phyloP scores from a whole-genome alignment of 2,797 vertebrate genomes.

The Oreochromis mossambicus region DNA sequence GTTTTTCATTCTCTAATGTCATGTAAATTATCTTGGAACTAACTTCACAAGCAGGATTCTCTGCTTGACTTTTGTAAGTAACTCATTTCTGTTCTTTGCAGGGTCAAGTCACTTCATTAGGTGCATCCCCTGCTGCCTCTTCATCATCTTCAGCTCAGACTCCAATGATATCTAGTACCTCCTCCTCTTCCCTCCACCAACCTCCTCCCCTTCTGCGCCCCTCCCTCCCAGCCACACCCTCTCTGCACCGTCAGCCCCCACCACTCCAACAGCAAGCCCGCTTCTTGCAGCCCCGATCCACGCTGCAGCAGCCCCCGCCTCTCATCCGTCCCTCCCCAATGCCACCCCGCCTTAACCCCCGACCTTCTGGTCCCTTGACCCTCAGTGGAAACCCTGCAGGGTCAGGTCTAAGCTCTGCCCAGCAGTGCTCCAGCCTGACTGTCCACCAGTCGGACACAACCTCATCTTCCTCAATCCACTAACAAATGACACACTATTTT shows the following conservation, averaged over 20 bases:
- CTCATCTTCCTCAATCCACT: conserved; percentile 86
- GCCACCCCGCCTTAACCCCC: conserved; percentile 92
- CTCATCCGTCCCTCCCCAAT: conserved; percentile 92
- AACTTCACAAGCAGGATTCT: neutral
- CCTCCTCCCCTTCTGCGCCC: conserved; percentile 94
- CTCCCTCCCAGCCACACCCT: conserved; percentile 88
- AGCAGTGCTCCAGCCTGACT: conserved; percentile 80
- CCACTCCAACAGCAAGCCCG: conserved; percentile 95
- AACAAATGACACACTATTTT: conserved; percentile 12
- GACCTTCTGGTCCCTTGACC: conserved; percentile 80
- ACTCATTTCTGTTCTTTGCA: conserved; percentile 15
- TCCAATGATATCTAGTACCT: conserved; percentile 70
- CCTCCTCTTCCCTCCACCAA: conserved; percentile 83
- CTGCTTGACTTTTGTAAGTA: neutral
- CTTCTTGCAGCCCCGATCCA: conserved; percentile 89
- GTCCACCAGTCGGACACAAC: conserved; percentile 85
- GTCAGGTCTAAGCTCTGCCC: conserved; percentile 53
- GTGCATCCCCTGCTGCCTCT: conserved; percentile 83
- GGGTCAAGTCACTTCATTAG: conserved; percentile 80
- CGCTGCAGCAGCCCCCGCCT: conserved; percentile 90
- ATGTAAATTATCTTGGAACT: neutral
- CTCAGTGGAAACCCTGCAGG: conserved; percentile 44
- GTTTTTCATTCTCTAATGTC: neutral
- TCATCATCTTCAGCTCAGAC: conserved; percentile 74
- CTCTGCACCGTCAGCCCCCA: conserved; percentile 93